Evolutionary conservation across 2,113 vertebrate genomes (phyloP).

Genomic region (Eulemur macaco): DNA sequence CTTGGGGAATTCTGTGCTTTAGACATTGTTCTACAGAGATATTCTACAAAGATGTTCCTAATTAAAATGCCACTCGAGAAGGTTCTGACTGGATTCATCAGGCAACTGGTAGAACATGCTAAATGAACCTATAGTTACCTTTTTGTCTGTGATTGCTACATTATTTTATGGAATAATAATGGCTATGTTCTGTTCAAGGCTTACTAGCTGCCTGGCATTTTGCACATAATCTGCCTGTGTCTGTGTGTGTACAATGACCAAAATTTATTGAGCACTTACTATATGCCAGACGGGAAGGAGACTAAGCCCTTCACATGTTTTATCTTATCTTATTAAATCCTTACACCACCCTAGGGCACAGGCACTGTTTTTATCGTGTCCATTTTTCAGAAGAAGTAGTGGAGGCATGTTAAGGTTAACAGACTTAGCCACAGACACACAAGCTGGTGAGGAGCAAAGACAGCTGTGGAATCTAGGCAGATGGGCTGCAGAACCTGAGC

Average conservation of each 20-base stretch:
- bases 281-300: not conserved
- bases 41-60: not conserved
- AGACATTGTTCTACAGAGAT: conserved; percentile 33
- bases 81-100: not conserved
- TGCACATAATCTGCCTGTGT: not conserved
- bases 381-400: conserved; percentile 33
- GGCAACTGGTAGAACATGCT: not conserved
- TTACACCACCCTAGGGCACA: not conserved
- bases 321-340: conserved; percentile 6
- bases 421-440: not conserved
- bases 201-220: not conserved
- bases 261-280: conserved; percentile 3
- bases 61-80: conserved; percentile 41
- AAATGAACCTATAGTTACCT: not conserved
- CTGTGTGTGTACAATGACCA: not conserved
- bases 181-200: not conserved
- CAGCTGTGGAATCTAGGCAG: not conserved
- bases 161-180: conserved; percentile 49
- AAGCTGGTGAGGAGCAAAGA: not conserved
- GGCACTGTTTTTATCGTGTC: not conserved
- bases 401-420: not conserved
- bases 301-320: not conserved
- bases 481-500: not conserved
- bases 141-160: conserved; percentile 32
- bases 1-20: not conserved